phyloP scores from a whole-genome alignment of 2,888 invertebrate species.

The Baccha elongata region DNA sequence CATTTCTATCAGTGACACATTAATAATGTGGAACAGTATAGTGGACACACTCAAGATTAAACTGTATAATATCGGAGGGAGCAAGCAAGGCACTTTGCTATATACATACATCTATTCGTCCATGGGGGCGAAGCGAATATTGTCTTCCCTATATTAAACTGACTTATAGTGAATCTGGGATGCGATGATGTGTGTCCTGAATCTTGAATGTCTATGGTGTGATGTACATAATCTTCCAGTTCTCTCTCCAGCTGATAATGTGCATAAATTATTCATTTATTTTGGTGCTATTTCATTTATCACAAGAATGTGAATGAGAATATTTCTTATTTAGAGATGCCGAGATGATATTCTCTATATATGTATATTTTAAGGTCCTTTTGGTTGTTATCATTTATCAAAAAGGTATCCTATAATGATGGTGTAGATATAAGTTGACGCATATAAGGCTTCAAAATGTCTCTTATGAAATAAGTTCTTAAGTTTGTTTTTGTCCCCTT shows the following conservation, averaged over 20 bases:
- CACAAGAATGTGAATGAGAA: constrained; percentile 42
- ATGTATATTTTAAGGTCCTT: neutral
- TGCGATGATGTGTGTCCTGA: constrained; percentile 38
- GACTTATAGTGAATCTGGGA: constrained; percentile 21
- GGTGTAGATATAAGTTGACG: constrained; percentile 3
- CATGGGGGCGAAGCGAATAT: neutral
- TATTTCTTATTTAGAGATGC: constrained; percentile 27
- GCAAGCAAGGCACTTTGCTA: neutral
- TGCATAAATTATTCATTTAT: constrained; percentile 55
- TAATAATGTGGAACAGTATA: constrained; percentile 56
- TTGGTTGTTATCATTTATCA: constrained; percentile 32
- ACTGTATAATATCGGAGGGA: constrained; percentile 10
- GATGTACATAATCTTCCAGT: neutral
- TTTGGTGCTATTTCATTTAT: constrained; percentile 41
- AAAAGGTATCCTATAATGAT: constrained; percentile 32
- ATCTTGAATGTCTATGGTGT: constrained; percentile 11
- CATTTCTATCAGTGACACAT: constrained; percentile 65
- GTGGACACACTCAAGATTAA: constrained; percentile 29
- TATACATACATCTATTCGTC: neutral
- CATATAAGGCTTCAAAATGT: neutral
- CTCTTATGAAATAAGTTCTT: constrained; percentile 8
- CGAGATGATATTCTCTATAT: neutral
- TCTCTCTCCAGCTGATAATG: constrained; percentile 29
- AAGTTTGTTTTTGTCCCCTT: neutral
- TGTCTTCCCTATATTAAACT: constrained; percentile 21